A percentile compares a stretch with the other conserved stretches of the same genome.
Conservation (phyloP, 2,797 vertebrate species). For the Thaleichthys pacificus region DNA sequence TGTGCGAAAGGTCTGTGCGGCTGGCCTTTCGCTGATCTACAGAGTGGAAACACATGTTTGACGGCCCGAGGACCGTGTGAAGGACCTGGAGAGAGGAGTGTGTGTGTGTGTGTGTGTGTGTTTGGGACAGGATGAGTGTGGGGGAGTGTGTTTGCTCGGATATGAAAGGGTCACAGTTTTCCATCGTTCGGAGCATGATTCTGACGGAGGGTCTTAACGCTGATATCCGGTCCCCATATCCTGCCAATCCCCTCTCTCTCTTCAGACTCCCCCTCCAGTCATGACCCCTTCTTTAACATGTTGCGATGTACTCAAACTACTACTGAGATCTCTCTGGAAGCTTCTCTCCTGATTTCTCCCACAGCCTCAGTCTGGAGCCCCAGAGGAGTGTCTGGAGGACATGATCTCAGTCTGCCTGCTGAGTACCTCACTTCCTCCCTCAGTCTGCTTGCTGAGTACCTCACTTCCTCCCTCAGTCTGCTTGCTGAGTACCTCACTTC, state of each 20-base stretch:
- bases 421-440: no score
- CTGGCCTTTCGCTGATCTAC: neutral
- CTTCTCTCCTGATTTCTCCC: neutral
- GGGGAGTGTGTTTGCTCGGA: constrained; percentile 42
- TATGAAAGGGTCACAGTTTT: constrained; percentile 71
- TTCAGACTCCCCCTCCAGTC: no score
- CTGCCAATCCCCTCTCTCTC: constrained; percentile 28
- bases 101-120: constrained; percentile 17
- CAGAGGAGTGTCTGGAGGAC: neutral
- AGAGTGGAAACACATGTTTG: constrained; percentile 63
- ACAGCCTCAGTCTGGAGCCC: neutral
- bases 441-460: neutral
- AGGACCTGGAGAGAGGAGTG: constrained; percentile 41
- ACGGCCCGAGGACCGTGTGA: constrained; percentile 53
- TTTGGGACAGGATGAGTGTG: constrained; percentile 25
- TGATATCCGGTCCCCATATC: constrained; percentile 60
- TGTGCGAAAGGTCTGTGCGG: constrained; percentile 21
- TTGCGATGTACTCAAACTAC: no score
- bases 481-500: no score
- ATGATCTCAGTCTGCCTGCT: neutral
- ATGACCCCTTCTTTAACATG: no score
- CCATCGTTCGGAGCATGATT: constrained; percentile 52
- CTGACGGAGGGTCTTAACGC: constrained; percentile 55
- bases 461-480: no score
- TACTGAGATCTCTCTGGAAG: no score